Evolutionary conservation across 2,113 vertebrate species (phyloP), one percentile per base, ranked within the genome.

Genomic region (Triplophysa rosa): DNA sequence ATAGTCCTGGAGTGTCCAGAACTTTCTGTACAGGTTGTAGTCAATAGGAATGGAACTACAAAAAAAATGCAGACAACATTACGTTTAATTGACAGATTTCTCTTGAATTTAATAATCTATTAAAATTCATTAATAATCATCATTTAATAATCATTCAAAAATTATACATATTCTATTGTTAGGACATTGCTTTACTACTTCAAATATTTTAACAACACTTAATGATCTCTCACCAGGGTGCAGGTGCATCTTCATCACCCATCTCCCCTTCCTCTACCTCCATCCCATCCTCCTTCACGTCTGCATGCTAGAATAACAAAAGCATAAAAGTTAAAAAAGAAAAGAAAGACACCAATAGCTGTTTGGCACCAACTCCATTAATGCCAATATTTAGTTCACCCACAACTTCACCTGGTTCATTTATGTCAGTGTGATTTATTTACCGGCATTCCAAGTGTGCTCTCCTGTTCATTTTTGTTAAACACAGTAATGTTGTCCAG

Each of bases 21-120:
- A 99, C 91, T 99, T 99, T 91, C 98, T 95, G 89, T 99, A 99
- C 63, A 99, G 84, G 90, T 98, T 98, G 92, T 99, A 99, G 93
- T 99, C 98, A 65, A 99, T 99, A 8, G 98, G 98, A 89, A 99
- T 97, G 84, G 97, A 95, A 80, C 97, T 99, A 87, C 16, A 83
- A 86, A 45, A 13, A 81, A 86, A 86, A 83, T 11, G 42, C 42
- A 71, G n/a, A 58, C 59, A 77, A 19, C 2, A n/a, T 4, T 47
- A 1, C 21, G 14, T 16, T 49, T 49, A 37, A 37, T 37, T 7
- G 33, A 37, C 5, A 7, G 33, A 37, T 37, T 29, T 29, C 3
- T 29, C 26, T 29, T 29, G 26, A 29, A 29, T 29, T 29, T 2
- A 29, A 29, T 29, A 29, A 29, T 29, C 2, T 2, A 29, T 29